Evolutionary conservation across 2,113 vertebrate genomes (phyloP), one percentile per base, ranked within the genome.

Genomic region (Caranx ignobilis): DNA sequence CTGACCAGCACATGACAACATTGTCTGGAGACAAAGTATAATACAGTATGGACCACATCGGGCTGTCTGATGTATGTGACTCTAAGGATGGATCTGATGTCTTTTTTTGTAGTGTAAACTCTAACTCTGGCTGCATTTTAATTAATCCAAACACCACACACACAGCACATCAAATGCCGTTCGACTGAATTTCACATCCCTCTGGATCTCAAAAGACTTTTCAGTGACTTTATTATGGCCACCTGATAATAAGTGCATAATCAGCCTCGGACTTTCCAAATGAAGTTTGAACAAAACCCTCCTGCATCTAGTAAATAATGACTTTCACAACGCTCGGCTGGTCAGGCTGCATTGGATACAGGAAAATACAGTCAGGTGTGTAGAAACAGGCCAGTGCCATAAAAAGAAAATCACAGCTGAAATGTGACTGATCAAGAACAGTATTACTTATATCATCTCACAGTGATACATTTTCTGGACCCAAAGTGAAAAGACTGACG

Each of bases 211-310:
- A 82, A 31, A 67, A 62, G 6, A 39, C 13, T 31, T 62, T 67
- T 57, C 62, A 34, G 11, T 66, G 50, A 66, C 48, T 47, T 31
- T 50, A 65, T 67, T 34, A 72, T 15, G 37, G 47, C 63, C 41
- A 41, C 5, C 34, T 61, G 41, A 63, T 16, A 61, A 26, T 47
- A 35, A 34, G 41, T 56, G 60, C 7, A 68, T 61, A 5, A 60
- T 77, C 19, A 41, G 47, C n/a, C 31, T 18, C 50, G 81, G 81
- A 82, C 34, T 84, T 90, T 82, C 83, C 86, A 70, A 79, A 57
- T 43, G 13, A 76, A 64, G 67, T 11, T 3, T 61, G 50, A 81
- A 48, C 43, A 68, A 71, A 79, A 56, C 12, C 7, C 8, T n/a
- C 5, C 9, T 61, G 11, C 12, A 2, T n/a, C 45, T 34, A 16